Evolutionary conservation across 2,888 invertebrate genomes (phyloP).

Genomic region (Microchrysa polita): DNA sequence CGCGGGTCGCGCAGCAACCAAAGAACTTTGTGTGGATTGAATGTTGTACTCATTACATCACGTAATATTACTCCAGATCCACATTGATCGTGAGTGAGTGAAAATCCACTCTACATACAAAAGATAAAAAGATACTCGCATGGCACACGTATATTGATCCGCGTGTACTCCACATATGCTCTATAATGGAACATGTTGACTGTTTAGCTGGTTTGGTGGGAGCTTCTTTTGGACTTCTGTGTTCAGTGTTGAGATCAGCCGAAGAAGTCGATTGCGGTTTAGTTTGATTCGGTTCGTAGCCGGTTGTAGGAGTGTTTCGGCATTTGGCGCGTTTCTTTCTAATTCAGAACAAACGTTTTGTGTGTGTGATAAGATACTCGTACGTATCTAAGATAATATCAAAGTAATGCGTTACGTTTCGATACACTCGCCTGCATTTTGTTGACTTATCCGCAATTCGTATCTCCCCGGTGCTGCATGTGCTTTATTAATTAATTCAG

Average conservation of each 20-base stretch:
- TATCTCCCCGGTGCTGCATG: conserved; percentile 10
- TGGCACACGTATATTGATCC: too few relatives aligned
- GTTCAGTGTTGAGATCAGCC: conserved; percentile 14
- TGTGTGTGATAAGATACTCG: conserved; percentile 4
- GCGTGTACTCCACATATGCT: too few relatives aligned
- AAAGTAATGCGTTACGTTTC: neutral
- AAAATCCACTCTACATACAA: too few relatives aligned
- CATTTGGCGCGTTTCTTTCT: conserved; percentile 3
- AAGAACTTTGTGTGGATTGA: neutral
- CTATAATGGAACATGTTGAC: too few relatives aligned
- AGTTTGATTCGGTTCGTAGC: conserved; percentile 28
- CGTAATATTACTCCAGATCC: neutral
- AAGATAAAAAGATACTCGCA: too few relatives aligned
- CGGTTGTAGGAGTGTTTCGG: conserved; percentile 9
- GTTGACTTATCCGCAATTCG: conserved; percentile 25
- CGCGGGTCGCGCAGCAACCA: neutral
- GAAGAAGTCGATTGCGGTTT: conserved; percentile 22
- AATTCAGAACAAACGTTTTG: conserved; percentile 10
- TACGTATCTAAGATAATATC: neutral
- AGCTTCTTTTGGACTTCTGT: neutral
- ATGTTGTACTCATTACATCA: neutral
- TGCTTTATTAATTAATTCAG: too few relatives aligned
- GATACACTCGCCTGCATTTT: neutral
- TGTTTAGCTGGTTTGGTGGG: neutral
- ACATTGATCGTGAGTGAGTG: neutral